Evolutionary conservation across 2,797 vertebrate genomes (phyloP), one percentile per base, ranked within the genome.

Genomic region (Coilia nasus): DNA sequence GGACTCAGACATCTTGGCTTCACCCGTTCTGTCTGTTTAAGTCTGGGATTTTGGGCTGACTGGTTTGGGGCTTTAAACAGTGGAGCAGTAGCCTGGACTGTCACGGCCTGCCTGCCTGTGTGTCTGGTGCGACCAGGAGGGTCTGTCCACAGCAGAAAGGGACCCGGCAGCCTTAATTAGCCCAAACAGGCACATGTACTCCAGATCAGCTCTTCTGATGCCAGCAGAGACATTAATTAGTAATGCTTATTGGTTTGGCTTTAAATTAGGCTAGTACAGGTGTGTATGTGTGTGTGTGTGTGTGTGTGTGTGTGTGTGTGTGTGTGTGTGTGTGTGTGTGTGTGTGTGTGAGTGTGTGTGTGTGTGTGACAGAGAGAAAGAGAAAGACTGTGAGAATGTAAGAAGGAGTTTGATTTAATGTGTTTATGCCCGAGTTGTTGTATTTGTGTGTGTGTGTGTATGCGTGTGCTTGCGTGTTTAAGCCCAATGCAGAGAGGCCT

Each of bases 211-310:
- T 78, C 35, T 17, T 35, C 35, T 41, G 31, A 41, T 35, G 19
- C 31, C 21, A 78, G 71, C 71, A 54, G 50, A 54, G 50, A 78
- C 71, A 78, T 78, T 19, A 78, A 78, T 78, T 78, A 78, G 31
- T 35, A 21, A 17, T 78, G 71, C 17, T 78, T 44, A 21, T 75
- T 75, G 35, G 6, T 44, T 41, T 75, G 31, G 7, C 0, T 78
- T 41, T 78, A 17, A 1, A 17, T 44, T 11, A n/a, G n/a, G n/a
- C n/a, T 41, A 21, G 71, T 44, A 15, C n/a, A 11, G n/a, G n/a
- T 60, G 57, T 60, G 57, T 60, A 1, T 21, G 5, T 21, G 57
- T 3, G 9, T 7, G 57, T 17, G 28, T 67, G 1, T 67, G 0
- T 28, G 9, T 67, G 62, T 28, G 9, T 4, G 12, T 31, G 64